Percentiles rank a stretch among this genome's conserved stretches.
Conservation (phyloP, 2,888 invertebrate genomes). For the Orthonevra nobilis region DNA sequence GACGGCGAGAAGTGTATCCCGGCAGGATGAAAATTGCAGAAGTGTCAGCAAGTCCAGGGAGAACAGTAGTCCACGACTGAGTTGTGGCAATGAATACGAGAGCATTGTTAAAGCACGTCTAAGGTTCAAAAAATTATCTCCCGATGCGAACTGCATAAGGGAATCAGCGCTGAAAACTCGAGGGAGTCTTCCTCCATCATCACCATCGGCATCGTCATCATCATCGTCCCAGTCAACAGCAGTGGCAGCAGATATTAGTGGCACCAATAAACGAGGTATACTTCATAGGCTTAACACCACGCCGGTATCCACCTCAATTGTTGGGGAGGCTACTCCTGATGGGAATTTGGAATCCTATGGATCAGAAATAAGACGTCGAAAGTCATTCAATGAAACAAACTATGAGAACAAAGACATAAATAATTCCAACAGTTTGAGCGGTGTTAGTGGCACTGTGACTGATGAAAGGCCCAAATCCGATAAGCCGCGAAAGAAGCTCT, state of each 20-base stretch:
- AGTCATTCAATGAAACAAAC: conserved; percentile 74
- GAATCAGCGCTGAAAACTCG: no score
- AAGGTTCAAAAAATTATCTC: conserved; percentile 74
- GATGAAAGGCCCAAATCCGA: conserved; percentile 77
- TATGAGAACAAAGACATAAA: conserved; percentile 74
- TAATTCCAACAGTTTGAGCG: conserved; percentile 76
- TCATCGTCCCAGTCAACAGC: conserved; percentile 52
- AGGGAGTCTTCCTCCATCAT: conserved; percentile 50
- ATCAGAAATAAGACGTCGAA: conserved; percentile 74
- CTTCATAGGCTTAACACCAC: conserved; percentile 73
- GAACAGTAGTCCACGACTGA: conserved; percentile 54
- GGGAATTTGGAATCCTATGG: no score
- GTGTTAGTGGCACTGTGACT: conserved; percentile 68
- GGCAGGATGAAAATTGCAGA: conserved; percentile 59
- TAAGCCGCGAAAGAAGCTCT: conserved; percentile 90
- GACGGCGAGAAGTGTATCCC: conserved; percentile 34
- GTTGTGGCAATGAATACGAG: conserved; percentile 71
- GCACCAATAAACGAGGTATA: conserved; percentile 73
- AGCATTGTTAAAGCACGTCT: conserved; percentile 73
- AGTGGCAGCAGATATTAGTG: conserved; percentile 65
- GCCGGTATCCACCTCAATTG: no score
- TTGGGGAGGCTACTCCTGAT: no score
- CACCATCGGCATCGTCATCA: conserved; percentile 36
- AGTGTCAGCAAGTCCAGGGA: conserved; percentile 35
- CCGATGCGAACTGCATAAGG: conserved; percentile 54